Base-by-base conservation (phyloP, 2,113 vertebrate species). In the Ailurus styani region DNA sequence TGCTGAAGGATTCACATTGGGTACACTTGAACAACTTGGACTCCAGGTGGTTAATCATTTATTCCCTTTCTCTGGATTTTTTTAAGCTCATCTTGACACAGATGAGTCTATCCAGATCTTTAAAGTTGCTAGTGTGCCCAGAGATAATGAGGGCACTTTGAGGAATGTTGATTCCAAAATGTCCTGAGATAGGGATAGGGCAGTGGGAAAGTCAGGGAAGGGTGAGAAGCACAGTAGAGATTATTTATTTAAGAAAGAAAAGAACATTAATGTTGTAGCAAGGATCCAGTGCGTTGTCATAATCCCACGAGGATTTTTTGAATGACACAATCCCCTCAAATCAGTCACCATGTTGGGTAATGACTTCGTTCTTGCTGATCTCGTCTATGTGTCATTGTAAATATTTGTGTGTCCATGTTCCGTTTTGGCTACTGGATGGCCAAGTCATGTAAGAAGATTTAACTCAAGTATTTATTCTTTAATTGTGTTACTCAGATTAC, bases 151-250 rank as follows among this genome's bases (percentile, higher is more conserved):
- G 27, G 95, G 89, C 77, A 70, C 0, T 0, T 31, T 18, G 14
- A 91, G 4, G 50, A 87, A 96, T 98, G 2, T 91, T 96, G 68
- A 90, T 96, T 97, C 91, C 87, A 96, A 97, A 90, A 77, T 92
- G 87, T 96, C 85, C 96, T 91, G 91, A 95, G 84, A 0, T 87
- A 93, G 91, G 88, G 78, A 78, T 64, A 27, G 82, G 97, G 97
- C 91, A 97, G 87, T 85, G 95, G 96, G 91, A 83, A 98, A 97
- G 98, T 97, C 98, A 98, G 98, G 98, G 96, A 98, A 96, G 96
- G 96, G 93, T 97, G 88, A 98, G 94, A 98, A 98, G 98, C 98
- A 98, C 98, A 98, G 98, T 97, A 97, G 97, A 98, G 93, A 97
- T 94, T 98, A 98, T 98, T 98, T 98, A 93, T 98, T 98, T 98